Base-by-base conservation (phyloP, 2,113 vertebrate species). In the Bothrops jararaca region DNA sequence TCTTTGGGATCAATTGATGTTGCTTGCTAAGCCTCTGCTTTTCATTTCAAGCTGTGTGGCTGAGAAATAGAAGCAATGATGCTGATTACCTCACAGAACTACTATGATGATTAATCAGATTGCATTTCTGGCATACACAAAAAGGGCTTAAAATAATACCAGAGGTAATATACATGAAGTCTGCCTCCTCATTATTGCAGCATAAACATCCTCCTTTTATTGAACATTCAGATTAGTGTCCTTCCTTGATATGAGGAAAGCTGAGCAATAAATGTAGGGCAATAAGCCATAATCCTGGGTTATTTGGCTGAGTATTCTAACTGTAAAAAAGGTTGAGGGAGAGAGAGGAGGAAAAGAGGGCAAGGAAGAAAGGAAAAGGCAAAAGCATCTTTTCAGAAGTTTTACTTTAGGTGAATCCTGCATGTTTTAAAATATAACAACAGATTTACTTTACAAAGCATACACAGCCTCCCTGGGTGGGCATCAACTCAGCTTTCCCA, bases 401-500 rank as follows among this genome's bases (percentile, higher is more conserved):
- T 85, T 0, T 0, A 1, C n/a, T 50, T 39, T 29, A 15, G 34
- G 26, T 93, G 18, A 45, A 85, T 26, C 2, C 1, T 2, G 64
- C 45, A 87, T 1, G 48, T 90, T 1, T 7, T 64, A 89, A 64
- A 90, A 64, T 80, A 34, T 69, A 89, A 91, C 3, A 85, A 89
- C 42, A 89, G 88, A 45, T 85, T 50, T 93, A 89, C 26, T 92
- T 92, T 69, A 86, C 50, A 86, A 64, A 85, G 34, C 11, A 42
- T 3, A 2, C 22, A 15, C 1, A 20, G 0, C 3, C 0, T 22
- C 3, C 54, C 87, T 2, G 64, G 64, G 85, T 0, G 1, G 22
- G 53, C 54, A 20, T 85, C 60, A 48, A 13, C 13, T 60, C 60
- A 64, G 80, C 3, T 3, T 64, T 29, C 60, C 60, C 26, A 29